A percentile compares a stretch with the other conserved stretches of the same genome.
Evolutionary conservation across 2,888 invertebrate genomes (phyloP).

Genomic region (Apotomis turbidana): DNA sequence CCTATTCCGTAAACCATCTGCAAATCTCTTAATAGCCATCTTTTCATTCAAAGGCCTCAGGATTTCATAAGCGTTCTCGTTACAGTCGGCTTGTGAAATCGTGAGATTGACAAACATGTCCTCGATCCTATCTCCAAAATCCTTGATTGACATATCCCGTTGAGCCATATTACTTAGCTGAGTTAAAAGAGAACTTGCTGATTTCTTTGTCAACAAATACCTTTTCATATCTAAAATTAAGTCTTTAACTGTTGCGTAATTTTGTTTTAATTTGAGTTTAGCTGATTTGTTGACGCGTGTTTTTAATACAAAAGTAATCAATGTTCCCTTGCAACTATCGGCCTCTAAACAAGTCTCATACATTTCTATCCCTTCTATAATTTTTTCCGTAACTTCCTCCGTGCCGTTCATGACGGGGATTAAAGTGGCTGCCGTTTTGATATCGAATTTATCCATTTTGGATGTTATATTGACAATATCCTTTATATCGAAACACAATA

Average conservation of each 20-base stretch:
- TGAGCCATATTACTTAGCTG: slow-evolving; percentile 27
- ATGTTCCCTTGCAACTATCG: slow-evolving; percentile 1
- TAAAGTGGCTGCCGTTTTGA: slow-evolving; percentile 13
- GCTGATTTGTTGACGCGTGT: slow-evolving; percentile 29
- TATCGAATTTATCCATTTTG: slow-evolving; percentile 23
- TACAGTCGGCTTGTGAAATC: background rate
- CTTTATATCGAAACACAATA: slow-evolving; percentile 1
- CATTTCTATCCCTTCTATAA: slow-evolving; percentile 16
- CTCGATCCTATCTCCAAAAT: background rate
- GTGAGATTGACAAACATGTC: too few species aligned
- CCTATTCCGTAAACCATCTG: background rate
- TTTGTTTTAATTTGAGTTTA: slow-evolving; percentile 29
- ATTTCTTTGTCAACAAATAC: slow-evolving; percentile 27
- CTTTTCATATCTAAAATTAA: slow-evolving; percentile 27
- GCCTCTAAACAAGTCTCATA: slow-evolving; percentile 3
- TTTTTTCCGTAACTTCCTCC: slow-evolving; percentile 15
- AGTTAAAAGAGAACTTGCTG: slow-evolving; percentile 23
- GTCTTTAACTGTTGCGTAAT: slow-evolving; percentile 4
- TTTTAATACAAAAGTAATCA: slow-evolving; percentile 26
- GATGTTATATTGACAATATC: background rate
- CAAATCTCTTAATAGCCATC: background rate
- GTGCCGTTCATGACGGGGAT: slow-evolving; percentile 8
- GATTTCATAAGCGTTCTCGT: background rate
- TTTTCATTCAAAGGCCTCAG: background rate
- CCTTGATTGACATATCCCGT: slow-evolving; percentile 18